Percentiles rank a stretch among this genome's conserved stretches.
These are phyloP conservation scores for Cantharis lateralis DNA, from an alignment of 2,888 invertebrate species.

Conservation along the genomic window DNA sequence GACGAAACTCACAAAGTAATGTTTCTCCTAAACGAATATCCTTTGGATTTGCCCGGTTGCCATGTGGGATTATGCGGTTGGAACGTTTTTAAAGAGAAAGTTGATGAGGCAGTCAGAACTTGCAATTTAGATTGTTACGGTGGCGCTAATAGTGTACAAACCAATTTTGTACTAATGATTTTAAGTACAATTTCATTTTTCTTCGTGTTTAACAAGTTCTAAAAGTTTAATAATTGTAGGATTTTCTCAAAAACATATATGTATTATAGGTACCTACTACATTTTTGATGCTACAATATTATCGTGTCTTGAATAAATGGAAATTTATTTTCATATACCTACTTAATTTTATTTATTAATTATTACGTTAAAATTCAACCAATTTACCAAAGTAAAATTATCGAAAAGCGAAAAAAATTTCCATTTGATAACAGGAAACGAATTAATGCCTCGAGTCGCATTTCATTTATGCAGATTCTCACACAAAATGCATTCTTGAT, in stretches of 20 bases:
- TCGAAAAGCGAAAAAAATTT: neutral
- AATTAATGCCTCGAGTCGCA: neutral
- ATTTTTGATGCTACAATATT: neutral
- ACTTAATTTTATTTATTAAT: neutral
- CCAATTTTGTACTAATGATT: neutral
- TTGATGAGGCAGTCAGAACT: constrained; percentile 59
- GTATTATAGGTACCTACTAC: neutral
- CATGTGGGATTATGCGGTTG: constrained; percentile 79
- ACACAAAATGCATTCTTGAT: neutral
- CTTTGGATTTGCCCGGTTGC: constrained; percentile 71
- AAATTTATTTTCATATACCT: neutral
- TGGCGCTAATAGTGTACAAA: neutral
- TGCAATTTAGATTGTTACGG: constrained; percentile 64
- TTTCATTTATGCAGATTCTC: neutral
- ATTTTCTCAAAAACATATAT: neutral
- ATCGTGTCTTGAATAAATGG: neutral
- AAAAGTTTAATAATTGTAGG: neutral
- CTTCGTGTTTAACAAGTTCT: neutral
- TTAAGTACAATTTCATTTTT: neutral
- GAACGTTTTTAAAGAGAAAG: constrained; percentile 67
- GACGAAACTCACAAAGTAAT: constrained; percentile 62
- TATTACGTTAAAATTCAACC: neutral
- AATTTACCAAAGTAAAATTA: neutral
- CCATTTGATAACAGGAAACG: neutral
- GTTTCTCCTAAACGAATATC: constrained; percentile 74